phyloP scores from a whole-genome alignment of 2,113 vertebrate genomes.

The Perognathus longimembris region DNA sequence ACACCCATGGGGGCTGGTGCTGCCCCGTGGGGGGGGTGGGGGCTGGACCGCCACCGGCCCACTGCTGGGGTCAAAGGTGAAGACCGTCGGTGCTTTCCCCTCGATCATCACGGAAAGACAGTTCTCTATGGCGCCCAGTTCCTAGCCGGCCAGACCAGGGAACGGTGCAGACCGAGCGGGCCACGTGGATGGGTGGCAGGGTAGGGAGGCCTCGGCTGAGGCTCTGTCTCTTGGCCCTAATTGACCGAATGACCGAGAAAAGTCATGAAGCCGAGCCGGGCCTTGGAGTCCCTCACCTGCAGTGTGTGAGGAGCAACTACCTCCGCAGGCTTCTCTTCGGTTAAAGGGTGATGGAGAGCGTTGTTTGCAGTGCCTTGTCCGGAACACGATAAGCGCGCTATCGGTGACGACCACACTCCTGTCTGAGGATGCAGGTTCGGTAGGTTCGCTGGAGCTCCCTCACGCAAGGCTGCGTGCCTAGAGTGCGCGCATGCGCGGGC shows the following conservation, averaged over 20 bases:
- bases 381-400: background rate
- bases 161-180: background rate
- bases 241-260: background rate
- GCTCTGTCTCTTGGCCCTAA: background rate
- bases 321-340: background rate
- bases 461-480: background rate
- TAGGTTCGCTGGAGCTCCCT: too few species aligned
- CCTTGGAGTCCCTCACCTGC: background rate
- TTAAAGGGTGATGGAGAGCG: background rate
- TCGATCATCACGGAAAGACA: slow-evolving; percentile 74
- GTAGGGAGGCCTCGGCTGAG: background rate
- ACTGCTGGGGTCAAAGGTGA: slow-evolving; percentile 82
- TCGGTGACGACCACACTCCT: background rate
- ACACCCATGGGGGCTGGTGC: slow-evolving; percentile 89
- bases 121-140: background rate
- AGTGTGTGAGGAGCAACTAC: background rate
- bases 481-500: too few species aligned
- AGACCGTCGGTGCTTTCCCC: slow-evolving; percentile 84
- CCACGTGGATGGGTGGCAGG: background rate
- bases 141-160: background rate
- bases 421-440: background rate
- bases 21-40: slow-evolving; percentile 80
- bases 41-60: slow-evolving; percentile 81
- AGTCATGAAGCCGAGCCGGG: background rate
- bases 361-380: background rate